Percentiles rank a stretch among this genome's conserved stretches.
Conservation (phyloP, 2,797 vertebrate genomes). For the Poecilia velifera region DNA sequence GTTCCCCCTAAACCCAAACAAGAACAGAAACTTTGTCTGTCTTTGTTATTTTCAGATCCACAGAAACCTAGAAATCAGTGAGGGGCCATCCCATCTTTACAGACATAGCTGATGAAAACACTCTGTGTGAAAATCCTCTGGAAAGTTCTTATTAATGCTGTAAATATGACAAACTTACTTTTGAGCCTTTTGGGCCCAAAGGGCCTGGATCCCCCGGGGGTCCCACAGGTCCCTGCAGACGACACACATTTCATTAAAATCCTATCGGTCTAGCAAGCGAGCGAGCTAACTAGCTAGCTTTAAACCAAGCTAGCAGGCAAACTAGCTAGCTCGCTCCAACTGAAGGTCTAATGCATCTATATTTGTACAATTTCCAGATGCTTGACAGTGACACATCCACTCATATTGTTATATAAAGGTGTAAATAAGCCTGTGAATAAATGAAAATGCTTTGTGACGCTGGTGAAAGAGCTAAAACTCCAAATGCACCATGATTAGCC, state of each 20-base stretch:
- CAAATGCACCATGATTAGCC: background rate
- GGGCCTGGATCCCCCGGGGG: slow-evolving; percentile 85
- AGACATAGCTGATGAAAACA: background rate
- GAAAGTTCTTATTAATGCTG: background rate
- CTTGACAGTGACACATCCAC: background rate
- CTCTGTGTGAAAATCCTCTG: background rate
- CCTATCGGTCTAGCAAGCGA: background rate
- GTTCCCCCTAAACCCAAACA: slow-evolving; percentile 75
- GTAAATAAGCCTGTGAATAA: background rate
- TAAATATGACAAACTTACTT: slow-evolving; percentile 79
- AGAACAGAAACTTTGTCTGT: background rate
- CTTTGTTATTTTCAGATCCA: background rate
- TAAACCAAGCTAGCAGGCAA: background rate
- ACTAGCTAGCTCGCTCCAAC: background rate
- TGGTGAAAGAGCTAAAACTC: background rate
- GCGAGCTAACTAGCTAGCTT: background rate
- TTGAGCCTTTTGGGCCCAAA: slow-evolving; percentile 83
- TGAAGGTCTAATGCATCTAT: background rate
- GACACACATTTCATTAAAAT: background rate
- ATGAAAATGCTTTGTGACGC: background rate
- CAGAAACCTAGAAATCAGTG: background rate
- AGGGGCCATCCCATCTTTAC: background rate
- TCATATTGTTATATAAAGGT: background rate
- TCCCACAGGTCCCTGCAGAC: slow-evolving; percentile 88
- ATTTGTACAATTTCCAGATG: background rate